These are phyloP conservation scores for Abrostola triplasia DNA, from an alignment of 2,888 invertebrate genomes.

Conservation along the genomic window DNA sequence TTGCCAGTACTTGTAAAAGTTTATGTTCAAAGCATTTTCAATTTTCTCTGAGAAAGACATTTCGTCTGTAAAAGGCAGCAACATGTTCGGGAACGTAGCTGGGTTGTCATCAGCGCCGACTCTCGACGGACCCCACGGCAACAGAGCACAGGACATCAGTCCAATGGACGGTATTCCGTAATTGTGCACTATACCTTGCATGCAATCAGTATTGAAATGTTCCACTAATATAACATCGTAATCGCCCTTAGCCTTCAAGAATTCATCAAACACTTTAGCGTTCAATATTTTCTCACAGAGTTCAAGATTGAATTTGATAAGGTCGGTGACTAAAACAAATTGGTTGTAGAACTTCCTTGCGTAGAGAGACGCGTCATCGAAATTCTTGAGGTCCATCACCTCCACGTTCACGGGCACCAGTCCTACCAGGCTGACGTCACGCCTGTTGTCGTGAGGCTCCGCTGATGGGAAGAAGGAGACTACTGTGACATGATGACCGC, in stretches of 20 bases:
- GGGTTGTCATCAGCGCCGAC: constrained; percentile 79
- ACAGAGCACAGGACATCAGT: constrained; percentile 73
- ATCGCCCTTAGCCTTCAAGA: constrained; percentile 65
- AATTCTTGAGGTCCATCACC: constrained; percentile 61
- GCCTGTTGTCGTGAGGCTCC: constrained; percentile 55
- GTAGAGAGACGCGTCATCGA: constrained; percentile 54
- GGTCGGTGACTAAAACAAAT: constrained; percentile 45
- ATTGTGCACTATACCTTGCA: constrained; percentile 77
- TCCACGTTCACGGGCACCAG: constrained; percentile 62
- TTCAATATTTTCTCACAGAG: constrained; percentile 67
- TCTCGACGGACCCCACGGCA: constrained; percentile 75
- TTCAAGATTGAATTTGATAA: constrained; percentile 58
- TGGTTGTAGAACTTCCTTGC: constrained; percentile 44
- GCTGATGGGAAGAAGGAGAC: constrained; percentile 78
- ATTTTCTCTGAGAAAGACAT: constrained; percentile 79
- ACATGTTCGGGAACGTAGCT: constrained; percentile 72
- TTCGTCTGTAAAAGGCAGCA: constrained; percentile 63
- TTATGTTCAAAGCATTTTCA: constrained; percentile 73
- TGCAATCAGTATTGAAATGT: constrained; percentile 84
- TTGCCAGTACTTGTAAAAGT: constrained; percentile 61
- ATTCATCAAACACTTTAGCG: constrained; percentile 65
- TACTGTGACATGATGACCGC: constrained; percentile 83
- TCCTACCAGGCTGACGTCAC: constrained; percentile 67
- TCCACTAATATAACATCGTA: constrained; percentile 85
- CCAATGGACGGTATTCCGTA: constrained; percentile 77